Base-by-base conservation (phyloP, 2,888 invertebrate genomes). In the Sminthurides aquaticus region DNA sequence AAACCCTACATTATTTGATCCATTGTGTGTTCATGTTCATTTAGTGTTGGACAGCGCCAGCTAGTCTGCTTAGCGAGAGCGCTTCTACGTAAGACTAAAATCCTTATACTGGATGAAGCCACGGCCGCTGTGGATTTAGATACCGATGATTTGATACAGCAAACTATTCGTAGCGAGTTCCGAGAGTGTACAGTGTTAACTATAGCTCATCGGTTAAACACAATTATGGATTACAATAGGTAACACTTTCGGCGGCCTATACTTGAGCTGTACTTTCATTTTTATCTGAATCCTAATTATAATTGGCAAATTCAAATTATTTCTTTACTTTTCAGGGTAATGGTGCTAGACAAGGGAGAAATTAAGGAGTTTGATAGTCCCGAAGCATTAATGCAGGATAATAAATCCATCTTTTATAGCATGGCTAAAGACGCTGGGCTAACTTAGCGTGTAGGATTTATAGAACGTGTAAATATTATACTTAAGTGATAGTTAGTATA, bases 181-280 rank as follows among this genome's bases (percentile, higher is more conserved):
- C 84, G 84, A 68, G 84, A 89, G 68, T 91, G 91, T 79, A 94
- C 94, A 2, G 88, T 94, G 62, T 83, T 95, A 25, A 94, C 93
- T 1, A 94, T 95, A 77, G 94, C 94, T 52, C 93, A 94, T 81
- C 85, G 94, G 22, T 84, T 95, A 69, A 93, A 93, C 79, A 94
- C 93, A 26, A 92, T 95, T 75, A 84, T 94, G 84, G 92, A 93
- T 81, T 90, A 88, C 48, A 89, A 90, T 76, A 85, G 80, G 82
- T 81, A 76, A 68, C n/a, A 15, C 20, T 52, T 18, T 52, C 3
- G 20, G 20, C 20, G 52, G 20, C 52, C 15, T 5, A 8, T 20
- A 18, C 5, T 15, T 18, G 22, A 20, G 52, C 52, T 5, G 52
- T 52, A 5, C 22, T 5, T 15, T 15, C 15, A 20, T 5, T 22